A percentile compares a stretch with the other conserved stretches of the same genome.
phyloP scores from a whole-genome alignment of 2,113 vertebrate species.

The Progne subis region DNA sequence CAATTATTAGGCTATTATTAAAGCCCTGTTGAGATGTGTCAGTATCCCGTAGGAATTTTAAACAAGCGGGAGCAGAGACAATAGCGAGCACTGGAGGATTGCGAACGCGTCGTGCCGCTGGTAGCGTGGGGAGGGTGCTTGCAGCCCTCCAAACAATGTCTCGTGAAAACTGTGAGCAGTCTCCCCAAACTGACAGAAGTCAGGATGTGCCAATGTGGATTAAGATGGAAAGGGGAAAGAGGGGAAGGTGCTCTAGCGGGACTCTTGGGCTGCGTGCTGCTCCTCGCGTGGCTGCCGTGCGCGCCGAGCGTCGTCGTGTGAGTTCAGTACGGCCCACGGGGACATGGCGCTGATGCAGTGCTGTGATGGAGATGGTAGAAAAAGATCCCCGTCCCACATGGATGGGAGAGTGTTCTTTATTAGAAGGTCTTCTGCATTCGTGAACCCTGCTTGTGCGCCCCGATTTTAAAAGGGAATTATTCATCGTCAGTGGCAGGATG shows the following conservation, averaged over 20 bases:
- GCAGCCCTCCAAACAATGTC: background rate
- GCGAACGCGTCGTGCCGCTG: background rate
- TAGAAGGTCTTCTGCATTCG: background rate
- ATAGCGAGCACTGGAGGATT: background rate
- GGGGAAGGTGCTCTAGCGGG: rapidly evolving
- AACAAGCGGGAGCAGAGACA: slow-evolving; percentile 30
- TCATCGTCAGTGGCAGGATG: background rate
- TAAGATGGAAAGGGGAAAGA: background rate
- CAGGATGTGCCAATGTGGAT: background rate
- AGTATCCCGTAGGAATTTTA: slow-evolving; percentile 32
- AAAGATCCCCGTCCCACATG: background rate
- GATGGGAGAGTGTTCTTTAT: background rate
- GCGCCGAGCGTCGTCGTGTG: rapidly evolving
- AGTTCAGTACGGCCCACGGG: background rate
- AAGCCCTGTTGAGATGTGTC: slow-evolving; percentile 19
- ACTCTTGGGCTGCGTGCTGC: background rate
- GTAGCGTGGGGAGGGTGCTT: background rate
- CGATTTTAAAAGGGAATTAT: background rate
- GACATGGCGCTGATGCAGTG: background rate
- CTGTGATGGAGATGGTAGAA: background rate
- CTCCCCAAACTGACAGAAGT: background rate
- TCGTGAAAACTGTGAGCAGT: background rate
- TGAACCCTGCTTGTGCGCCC: background rate
- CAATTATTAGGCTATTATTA: slow-evolving; percentile 66
- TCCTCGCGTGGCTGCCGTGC: background rate